Evolutionary conservation across 92 coral and sea anemone genomes (phyloP).

Genomic region (Siderastrea siderea): DNA sequence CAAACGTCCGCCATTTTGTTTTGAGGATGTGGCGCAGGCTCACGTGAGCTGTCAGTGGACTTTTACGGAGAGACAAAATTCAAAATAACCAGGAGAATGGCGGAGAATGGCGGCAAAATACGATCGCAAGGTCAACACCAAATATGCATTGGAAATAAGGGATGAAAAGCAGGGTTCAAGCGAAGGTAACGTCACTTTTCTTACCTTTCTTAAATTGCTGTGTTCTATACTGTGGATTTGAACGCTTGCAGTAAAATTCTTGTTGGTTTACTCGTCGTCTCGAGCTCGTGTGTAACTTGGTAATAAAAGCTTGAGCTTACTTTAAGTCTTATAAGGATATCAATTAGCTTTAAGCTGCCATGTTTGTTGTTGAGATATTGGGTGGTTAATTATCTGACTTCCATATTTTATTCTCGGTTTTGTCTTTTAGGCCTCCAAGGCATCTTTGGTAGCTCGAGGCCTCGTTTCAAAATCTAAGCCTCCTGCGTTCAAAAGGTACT

Average conservation of each 20-base stretch:
- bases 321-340: background rate
- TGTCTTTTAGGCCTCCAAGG: slow-evolving; percentile 89
- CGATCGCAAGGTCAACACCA: background rate
- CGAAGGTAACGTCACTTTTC: slow-evolving; percentile 24
- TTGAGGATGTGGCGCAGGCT: slow-evolving; percentile 16
- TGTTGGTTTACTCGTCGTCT: background rate
- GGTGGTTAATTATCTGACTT: background rate
- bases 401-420: background rate
- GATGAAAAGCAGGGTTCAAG: slow-evolving; percentile 44
- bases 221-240: background rate
- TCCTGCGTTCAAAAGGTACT: slow-evolving; percentile 56
- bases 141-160: background rate
- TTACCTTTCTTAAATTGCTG: background rate
- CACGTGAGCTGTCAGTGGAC: slow-evolving; percentile 37
- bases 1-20: slow-evolving; percentile 37
- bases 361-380: background rate
- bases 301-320: background rate
- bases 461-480: slow-evolving; percentile 86
- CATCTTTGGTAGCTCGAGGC: slow-evolving; percentile 94
- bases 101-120: slow-evolving; percentile 23
- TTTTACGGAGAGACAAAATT: background rate
- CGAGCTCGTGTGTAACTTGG: background rate
- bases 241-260: no score
- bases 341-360: background rate
- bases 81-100: slow-evolving; percentile 7